Base-by-base conservation (phyloP, 2,888 invertebrate species). In the Dryadula phaetusa region DNA sequence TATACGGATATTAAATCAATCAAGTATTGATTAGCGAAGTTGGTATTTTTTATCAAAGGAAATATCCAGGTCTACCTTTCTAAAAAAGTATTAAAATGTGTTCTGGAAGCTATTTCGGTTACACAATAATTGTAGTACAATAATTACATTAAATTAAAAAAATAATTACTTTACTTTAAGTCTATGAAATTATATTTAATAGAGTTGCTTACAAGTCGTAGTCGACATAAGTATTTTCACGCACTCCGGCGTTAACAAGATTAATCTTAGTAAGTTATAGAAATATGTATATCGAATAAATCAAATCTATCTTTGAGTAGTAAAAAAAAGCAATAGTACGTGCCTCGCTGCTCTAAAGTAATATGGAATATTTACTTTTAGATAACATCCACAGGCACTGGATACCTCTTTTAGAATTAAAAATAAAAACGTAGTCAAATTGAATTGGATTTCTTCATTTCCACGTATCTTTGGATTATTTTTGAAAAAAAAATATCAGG, bases 241-340 rank as follows among this genome's bases (percentile, higher is more conserved):
- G 6, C 47, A 14, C 47, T n/a, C n/a, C n/a, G 7, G 25, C 10
- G 4, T 3, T 52, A 52, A 52, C 49, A 52, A 52, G 52, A 52
- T 32, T 52, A 52, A 52, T 52, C 16, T 52, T 52, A 18, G 28
- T 49, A 28, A 52, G 52, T 28, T 5, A 52, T 52, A 16, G 28
- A 52, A 16, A 28, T 2, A 25, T 25, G 28, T 52, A 28, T 16
- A 52, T 52, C 1, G 52, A 52, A 32, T 18, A 52, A 16, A 52
- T 52, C 28, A 28, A 52, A 28, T 52, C 52, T 28, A 52, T 52
- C 28, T 32, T 52, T 28, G 28, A 28, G 52, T 52, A 52, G 1
- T 10, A 52, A 28, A 49, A 16, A 52, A 4, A 52, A 16, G 16
- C n/a, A 16, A 12, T 16, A 28, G 25, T 49, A 10, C 5, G 5